phyloP scores from a whole-genome alignment of 2,797 vertebrate species.

The Etheostoma perlongum region DNA sequence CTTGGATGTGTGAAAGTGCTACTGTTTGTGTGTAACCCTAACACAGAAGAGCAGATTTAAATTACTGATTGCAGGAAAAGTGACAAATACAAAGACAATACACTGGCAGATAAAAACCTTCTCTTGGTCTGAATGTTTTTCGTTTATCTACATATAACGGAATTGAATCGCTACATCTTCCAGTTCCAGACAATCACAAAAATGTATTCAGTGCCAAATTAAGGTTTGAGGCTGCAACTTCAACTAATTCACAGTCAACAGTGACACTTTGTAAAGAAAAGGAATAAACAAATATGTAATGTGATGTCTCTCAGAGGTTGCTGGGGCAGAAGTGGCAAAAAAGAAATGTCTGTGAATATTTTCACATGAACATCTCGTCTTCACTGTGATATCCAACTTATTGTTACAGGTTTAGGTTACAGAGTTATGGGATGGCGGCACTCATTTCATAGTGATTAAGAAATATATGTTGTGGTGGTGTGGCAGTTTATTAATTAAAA shows the following conservation, averaged over 20 bases:
- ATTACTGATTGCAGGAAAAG: constrained; percentile 13
- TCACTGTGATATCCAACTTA: not conserved
- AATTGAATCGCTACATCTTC: not conserved
- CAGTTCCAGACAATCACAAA: not conserved
- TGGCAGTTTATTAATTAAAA: not conserved
- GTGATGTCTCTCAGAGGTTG: too few species aligned
- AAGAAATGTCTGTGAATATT: not conserved
- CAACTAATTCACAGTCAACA: not conserved
- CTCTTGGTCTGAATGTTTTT: not conserved
- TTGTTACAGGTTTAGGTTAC: too few species aligned
- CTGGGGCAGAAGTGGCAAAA: too few species aligned
- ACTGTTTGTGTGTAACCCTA: constrained; percentile 1
- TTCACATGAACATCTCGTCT: not conserved
- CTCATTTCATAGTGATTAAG: not conserved
- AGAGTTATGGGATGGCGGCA: not conserved
- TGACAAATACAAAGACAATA: not conserved
- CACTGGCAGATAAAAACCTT: not conserved
- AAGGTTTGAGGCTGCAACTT: not conserved
- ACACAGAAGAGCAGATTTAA: constrained; percentile 7
- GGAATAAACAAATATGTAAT: not conserved
- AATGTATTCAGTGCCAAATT: not conserved
- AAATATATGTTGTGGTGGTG: not conserved
- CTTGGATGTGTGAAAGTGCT: not conserved
- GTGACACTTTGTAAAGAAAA: not conserved
- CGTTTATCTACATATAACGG: not conserved